Evolutionary conservation across 2,113 vertebrate genomes (phyloP).

Genomic region (Odontophorus gujanensis): DNA sequence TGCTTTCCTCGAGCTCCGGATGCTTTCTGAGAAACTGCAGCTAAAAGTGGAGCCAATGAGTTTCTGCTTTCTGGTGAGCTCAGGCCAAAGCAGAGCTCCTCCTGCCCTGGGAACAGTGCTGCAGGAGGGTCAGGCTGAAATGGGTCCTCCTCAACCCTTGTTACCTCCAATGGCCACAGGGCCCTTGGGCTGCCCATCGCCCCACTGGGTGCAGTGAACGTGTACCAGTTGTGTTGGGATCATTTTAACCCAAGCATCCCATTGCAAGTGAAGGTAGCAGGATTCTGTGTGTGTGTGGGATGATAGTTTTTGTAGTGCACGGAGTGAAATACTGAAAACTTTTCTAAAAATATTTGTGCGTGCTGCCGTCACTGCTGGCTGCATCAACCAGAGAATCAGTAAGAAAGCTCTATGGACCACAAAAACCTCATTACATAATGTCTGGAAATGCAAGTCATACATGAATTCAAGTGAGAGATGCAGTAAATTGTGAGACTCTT

Average conservation of each 20-base stretch:
- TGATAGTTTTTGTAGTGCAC: background rate
- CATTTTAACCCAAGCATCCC: background rate
- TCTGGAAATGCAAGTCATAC: slow-evolving; percentile 42
- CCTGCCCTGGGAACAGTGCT: background rate
- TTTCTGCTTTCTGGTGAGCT: background rate
- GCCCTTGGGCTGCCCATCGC: background rate
- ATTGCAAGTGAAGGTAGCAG: background rate
- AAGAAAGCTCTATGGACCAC: slow-evolving; percentile 55
- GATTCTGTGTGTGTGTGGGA: background rate
- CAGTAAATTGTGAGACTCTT: slow-evolving; percentile 50
- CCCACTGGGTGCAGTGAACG: background rate
- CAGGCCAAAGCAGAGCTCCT: rapidly evolving
- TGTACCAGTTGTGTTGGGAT: background rate
- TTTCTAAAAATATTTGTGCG: background rate
- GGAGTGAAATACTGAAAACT: background rate
- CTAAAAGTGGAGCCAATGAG: background rate
- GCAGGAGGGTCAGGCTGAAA: background rate
- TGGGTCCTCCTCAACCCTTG: background rate
- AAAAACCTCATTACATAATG: slow-evolving; percentile 70
- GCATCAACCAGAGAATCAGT: background rate
- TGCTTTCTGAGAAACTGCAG: background rate
- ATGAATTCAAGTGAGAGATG: slow-evolving; percentile 31
- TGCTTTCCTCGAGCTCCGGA: background rate
- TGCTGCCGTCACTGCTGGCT: background rate
- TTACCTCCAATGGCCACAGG: background rate